Evolutionary conservation across 2,888 invertebrate genomes (phyloP).

Genomic region (Saturnia pavonia): DNA sequence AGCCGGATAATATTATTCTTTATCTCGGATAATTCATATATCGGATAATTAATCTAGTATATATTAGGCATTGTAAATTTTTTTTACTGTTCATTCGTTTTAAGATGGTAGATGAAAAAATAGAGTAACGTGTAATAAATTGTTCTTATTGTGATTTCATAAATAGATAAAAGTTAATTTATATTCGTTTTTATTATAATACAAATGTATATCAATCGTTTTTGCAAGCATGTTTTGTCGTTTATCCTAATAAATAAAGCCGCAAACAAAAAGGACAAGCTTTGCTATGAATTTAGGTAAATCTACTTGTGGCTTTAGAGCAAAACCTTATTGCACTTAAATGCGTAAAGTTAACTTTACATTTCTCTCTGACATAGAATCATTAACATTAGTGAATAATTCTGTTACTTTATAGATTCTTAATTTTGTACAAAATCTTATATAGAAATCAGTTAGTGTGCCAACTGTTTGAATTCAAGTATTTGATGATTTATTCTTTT

Average conservation of each 20-base stretch:
- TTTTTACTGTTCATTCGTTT: too few relatives aligned
- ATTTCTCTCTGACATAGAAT: constrained; percentile 1
- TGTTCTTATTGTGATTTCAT: too few relatives aligned
- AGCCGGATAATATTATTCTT: too few relatives aligned
- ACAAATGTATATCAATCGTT: too few relatives aligned
- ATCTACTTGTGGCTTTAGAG: constrained; percentile 10
- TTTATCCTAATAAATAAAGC: constrained; percentile 4
- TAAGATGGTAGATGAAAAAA: too few relatives aligned
- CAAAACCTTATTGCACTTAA: constrained; percentile 8
- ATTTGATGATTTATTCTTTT: background rate
- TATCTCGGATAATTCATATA: too few relatives aligned
- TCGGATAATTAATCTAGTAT: too few relatives aligned
- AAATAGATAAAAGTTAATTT: too few relatives aligned
- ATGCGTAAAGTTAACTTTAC: constrained; percentile 12
- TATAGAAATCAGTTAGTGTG: background rate
- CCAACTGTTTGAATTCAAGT: background rate
- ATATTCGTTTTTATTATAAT: too few relatives aligned
- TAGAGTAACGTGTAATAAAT: too few relatives aligned
- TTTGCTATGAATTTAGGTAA: constrained; percentile 9
- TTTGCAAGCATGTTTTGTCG: background rate
- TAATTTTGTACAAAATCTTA: background rate
- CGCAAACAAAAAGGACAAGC: constrained; percentile 9
- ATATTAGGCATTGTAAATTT: too few relatives aligned
- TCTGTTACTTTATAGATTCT: background rate
- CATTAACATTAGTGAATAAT: background rate